Evolutionary conservation across 2,888 invertebrate genomes (phyloP).

Genomic region (Chorisops tibialis): DNA sequence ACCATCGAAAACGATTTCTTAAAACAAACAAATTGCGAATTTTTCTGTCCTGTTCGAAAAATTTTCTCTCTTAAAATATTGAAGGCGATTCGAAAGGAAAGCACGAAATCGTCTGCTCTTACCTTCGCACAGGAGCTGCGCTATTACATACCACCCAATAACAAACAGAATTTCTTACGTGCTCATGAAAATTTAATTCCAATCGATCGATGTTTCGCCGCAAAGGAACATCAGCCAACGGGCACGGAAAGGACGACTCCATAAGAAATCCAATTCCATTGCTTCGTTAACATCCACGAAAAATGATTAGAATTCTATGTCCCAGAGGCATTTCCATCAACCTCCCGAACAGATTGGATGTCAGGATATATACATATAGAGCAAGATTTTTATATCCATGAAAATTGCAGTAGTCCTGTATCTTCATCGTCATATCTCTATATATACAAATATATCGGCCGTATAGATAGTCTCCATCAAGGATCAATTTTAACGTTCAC

Average conservation of each 20-base stretch:
- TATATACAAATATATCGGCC: no score
- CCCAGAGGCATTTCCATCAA: conserved; percentile 11
- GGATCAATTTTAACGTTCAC: background rate
- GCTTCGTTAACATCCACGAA: conserved; percentile 24
- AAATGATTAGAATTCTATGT: conserved; percentile 25
- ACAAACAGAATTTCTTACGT: conserved; percentile 13
- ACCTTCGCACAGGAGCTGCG: no score
- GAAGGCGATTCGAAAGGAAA: no score
- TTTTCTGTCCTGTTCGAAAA: no score
- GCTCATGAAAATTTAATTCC: conserved; percentile 18
- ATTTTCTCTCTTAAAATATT: no score
- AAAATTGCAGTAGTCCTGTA: conserved; percentile 4
- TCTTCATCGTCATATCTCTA: background rate
- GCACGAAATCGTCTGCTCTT: no score
- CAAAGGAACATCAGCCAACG: conserved; percentile 7
- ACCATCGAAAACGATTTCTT: no score
- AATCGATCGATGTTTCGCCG: conserved; percentile 14
- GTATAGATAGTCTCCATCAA: background rate
- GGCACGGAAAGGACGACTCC: conserved; percentile 3
- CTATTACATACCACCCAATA: no score
- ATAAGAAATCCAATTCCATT: conserved; percentile 23
- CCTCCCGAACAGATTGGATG: background rate
- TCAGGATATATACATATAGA: background rate
- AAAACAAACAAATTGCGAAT: no score
- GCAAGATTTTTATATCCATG: conserved; percentile 8